Evolutionary conservation across 1,140 invertebrate species (phyloP), one percentile per base, ranked within the genome.

Genomic region (Solenopsis invicta): DNA sequence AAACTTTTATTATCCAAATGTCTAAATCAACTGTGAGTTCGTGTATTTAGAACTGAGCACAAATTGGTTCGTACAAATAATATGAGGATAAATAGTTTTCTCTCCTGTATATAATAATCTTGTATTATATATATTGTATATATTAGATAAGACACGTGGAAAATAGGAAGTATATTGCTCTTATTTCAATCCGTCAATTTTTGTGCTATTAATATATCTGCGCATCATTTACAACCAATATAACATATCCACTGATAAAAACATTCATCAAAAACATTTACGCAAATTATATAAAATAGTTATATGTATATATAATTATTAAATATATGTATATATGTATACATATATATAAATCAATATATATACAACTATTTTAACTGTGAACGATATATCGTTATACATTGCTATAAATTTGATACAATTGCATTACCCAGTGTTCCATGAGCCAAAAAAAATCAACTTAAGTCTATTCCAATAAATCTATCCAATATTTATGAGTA

Each of bases 91-190:
- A 41, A 41, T 8, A 41, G 41, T 41, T 0, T 29, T 29, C 29
- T 29, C 41, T 41, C 2, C 41, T 41, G 41, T 41, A 41, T 41
- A 41, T 41, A 8, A 41, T 41, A 41, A 37, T 41, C 45, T 54
- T 45, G 18, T 67, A 45, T 48, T 10, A 10, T 50, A 18, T 34
- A 18, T 37, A 29, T 77, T 56, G 29, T 59, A 56, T 61, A 21
- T 24, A 59, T 13, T 81, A 34, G 18, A 52, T 81, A 80, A 59
- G 62, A 80, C 48, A 80, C 21, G 8, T 80, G 45, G 34, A 69
- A 80, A 80, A 80, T 34, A 80, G n/a, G 48, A 80, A 80, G n/a
- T 67, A 54, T 18, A 54, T 54, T 67, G 34, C n/a, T 78, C 13
- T 10, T 80, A 18, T 29, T 80, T 41, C 24, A 29, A 50, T 21